A percentile compares a stretch with the other conserved stretches of the same genome.
Conservation (phyloP, 2,888 invertebrate species). For the Minunthozetes semirufus region DNA sequence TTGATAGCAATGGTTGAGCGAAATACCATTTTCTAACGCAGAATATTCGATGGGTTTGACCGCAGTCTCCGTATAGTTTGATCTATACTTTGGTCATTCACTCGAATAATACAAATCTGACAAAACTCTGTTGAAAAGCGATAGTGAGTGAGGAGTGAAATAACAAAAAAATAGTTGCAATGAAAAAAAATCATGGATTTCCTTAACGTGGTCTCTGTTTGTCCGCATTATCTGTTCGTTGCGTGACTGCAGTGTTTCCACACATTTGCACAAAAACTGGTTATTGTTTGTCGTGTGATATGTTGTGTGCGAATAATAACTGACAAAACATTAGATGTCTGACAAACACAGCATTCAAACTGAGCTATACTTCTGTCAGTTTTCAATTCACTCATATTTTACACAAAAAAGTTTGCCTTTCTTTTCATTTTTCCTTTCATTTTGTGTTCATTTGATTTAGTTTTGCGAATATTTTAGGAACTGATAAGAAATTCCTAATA, state of each 20-base stretch:
- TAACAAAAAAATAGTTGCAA: background rate
- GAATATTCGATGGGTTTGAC: too few species aligned
- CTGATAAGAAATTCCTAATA: background rate
- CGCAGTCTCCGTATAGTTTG: too few species aligned
- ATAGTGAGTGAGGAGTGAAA: background rate
- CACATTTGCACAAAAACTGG: background rate
- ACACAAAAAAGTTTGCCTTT: background rate
- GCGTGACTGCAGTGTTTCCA: background rate
- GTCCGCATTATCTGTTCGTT: background rate
- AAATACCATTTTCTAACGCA: too few species aligned
- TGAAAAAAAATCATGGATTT: background rate
- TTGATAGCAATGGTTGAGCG: too few species aligned
- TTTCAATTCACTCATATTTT: background rate
- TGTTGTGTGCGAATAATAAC: background rate
- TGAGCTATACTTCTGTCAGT: background rate
- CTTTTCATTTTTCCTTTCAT: background rate
- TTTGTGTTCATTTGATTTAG: background rate
- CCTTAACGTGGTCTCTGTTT: background rate
- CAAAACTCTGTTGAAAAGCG: too few species aligned
- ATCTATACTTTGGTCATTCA: too few species aligned
- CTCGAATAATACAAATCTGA: too few species aligned
- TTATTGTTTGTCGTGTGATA: constrained; percentile 7
- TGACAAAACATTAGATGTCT: background rate
- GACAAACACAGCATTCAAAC: background rate
- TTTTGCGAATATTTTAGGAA: constrained; percentile 2